A percentile compares a stretch with the other conserved stretches of the same genome.
Conservation (phyloP, 2,888 invertebrate genomes). For the Drosophila mulleri region DNA sequence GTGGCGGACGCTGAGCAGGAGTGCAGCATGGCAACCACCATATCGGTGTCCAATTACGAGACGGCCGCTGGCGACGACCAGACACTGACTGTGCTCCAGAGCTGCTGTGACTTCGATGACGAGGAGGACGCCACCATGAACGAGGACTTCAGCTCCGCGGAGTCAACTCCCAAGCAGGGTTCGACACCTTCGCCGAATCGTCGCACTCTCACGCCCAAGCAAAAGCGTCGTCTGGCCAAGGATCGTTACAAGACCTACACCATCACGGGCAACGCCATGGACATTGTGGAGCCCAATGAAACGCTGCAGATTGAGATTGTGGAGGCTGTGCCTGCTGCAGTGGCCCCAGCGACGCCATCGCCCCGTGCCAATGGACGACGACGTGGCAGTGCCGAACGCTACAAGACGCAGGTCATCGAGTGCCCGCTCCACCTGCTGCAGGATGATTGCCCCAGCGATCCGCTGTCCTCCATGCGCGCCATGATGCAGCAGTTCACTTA, state of each 20-base stretch:
- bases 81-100: slow-evolving; percentile 85
- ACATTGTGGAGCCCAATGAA: slow-evolving; percentile 72
- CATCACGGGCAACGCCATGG: slow-evolving; percentile 85
- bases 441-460: slow-evolving; percentile 62
- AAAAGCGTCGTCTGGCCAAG: slow-evolving; percentile 90
- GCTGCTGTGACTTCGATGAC: slow-evolving; percentile 86
- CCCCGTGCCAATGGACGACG: slow-evolving; percentile 62
- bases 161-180: slow-evolving; percentile 90
- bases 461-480: slow-evolving; percentile 79
- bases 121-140: slow-evolving; percentile 85
- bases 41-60: slow-evolving; percentile 85
- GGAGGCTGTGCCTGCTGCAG: slow-evolving; percentile 85
- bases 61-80: slow-evolving; percentile 87
- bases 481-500: slow-evolving; percentile 83
- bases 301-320: slow-evolving; percentile 83
- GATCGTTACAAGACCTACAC: slow-evolving; percentile 94
- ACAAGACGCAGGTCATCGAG: slow-evolving; percentile 89
- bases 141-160: slow-evolving; percentile 89
- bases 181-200: slow-evolving; percentile 72
- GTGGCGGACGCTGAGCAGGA: slow-evolving; percentile 88
- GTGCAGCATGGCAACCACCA: slow-evolving; percentile 83
- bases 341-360: slow-evolving; percentile 29
- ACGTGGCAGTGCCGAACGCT: slow-evolving; percentile 87
- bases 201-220: slow-evolving; percentile 89
- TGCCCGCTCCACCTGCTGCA: slow-evolving; percentile 62